A percentile compares a stretch with the other conserved stretches of the same genome.
These are phyloP conservation scores for Pseudotriccus pelzelni DNA, from an alignment of 2,797 vertebrate genomes.

Conservation along the genomic window DNA sequence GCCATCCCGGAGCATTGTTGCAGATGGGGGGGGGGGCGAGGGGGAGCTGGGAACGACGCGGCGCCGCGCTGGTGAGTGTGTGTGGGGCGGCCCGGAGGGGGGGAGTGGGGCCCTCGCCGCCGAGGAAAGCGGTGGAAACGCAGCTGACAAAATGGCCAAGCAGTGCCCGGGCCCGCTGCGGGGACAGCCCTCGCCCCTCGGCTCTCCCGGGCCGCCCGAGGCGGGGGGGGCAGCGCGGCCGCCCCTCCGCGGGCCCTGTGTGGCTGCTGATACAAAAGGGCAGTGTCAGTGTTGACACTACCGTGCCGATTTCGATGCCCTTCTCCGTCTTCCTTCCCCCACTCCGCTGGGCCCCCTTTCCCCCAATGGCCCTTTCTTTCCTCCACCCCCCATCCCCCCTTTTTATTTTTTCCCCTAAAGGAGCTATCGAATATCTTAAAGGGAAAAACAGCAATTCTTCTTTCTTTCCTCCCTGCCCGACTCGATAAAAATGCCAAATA, in stretches of 20 bases:
- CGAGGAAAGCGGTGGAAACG: background rate
- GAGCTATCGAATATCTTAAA: background rate
- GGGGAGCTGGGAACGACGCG: background rate
- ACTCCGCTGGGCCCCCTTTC: background rate
- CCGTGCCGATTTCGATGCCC: conserved; percentile 4
- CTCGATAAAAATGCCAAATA: conserved; percentile 56
- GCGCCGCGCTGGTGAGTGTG: background rate
- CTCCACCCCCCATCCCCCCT: background rate
- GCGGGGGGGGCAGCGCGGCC: background rate
- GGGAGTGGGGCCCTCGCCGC: background rate
- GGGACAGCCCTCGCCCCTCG: background rate
- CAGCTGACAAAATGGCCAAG: conserved; percentile 32
- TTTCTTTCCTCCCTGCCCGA: background rate
- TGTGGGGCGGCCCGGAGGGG: background rate
- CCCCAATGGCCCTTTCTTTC: background rate
- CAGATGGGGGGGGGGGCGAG: background rate
- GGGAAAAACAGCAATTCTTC: background rate
- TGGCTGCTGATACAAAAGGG: conserved; percentile 58
- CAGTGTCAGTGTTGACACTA: conserved; percentile 61
- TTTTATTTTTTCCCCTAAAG: background rate
- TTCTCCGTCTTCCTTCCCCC: background rate
- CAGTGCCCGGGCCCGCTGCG: background rate
- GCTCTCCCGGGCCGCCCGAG: background rate
- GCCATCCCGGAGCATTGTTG: conserved; percentile 48
- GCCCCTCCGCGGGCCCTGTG: background rate